Conservation (phyloP, 2,113 vertebrate genomes). For the Xenopus borealis region DNA sequence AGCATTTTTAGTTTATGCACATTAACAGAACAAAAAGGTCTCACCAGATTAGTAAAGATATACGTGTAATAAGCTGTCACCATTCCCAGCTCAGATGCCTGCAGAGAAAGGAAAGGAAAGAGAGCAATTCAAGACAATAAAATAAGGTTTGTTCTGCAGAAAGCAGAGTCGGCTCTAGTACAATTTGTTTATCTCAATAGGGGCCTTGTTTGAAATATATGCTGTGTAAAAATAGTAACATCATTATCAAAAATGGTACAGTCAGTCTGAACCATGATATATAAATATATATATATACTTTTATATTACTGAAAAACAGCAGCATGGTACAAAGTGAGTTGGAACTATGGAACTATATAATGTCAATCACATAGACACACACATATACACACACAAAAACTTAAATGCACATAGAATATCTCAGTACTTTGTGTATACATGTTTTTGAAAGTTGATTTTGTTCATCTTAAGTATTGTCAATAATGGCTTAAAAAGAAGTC, state of each 20-base stretch:
- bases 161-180: not conserved
- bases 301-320: not conserved
- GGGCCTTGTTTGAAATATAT: not conserved
- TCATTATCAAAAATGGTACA: not conserved
- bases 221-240: not conserved
- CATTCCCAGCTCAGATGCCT: constrained; percentile 97
- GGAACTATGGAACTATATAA: no score
- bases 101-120: constrained; percentile 49
- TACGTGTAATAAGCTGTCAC: constrained; percentile 95
- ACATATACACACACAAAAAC: no score
- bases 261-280: not conserved
- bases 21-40: constrained; percentile 48
- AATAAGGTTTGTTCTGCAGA: not conserved
- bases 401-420: no score
- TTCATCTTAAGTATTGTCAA: not conserved
- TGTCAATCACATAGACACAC: no score
- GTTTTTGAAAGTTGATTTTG: no score
- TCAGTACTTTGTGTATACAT: no score
- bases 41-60: constrained; percentile 99
- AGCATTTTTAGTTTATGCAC: not conserved
- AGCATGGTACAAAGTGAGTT: no score
- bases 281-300: not conserved
- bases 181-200: constrained; percentile 4
- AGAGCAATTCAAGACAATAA: not conserved
- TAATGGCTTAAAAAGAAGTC: no score